Percentiles rank a stretch among this genome's conserved stretches.
Conservation (phyloP, 2,113 vertebrate genomes). For the Sula dactylatra region DNA sequence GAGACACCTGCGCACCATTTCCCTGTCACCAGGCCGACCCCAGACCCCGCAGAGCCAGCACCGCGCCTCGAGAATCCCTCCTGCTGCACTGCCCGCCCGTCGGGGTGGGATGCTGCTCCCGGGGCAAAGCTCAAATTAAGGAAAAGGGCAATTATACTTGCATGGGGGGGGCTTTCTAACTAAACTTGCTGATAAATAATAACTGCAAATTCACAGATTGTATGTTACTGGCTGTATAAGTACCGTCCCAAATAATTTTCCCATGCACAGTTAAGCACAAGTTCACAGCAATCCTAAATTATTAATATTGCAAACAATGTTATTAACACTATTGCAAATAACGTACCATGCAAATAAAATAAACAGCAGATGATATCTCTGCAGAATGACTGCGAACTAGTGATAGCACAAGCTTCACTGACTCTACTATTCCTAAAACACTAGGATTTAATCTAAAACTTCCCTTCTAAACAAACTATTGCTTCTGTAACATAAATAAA, state of each 20-base stretch:
- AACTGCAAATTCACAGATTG: not conserved
- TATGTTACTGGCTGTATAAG: not conserved
- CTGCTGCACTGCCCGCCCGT: fast-evolving
- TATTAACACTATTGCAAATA: not conserved
- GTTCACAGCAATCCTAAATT: not conserved
- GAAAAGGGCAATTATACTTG: too few relatives aligned
- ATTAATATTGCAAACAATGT: not conserved
- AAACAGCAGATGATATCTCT: not conserved
- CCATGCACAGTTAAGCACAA: not conserved
- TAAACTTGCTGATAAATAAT: not conserved
- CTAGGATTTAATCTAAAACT: not conserved
- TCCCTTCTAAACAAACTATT: not conserved
- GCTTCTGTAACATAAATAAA: not conserved
- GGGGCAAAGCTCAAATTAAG: not conserved
- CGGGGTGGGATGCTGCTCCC: not conserved
- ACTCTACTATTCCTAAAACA: not conserved
- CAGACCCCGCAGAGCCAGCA: fast-evolving
- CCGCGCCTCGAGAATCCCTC: fast-evolving
- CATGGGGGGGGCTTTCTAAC: not conserved
- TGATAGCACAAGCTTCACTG: not conserved
- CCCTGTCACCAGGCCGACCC: not conserved
- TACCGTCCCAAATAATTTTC: not conserved
- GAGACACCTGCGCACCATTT: not conserved
- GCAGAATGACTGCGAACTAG: not conserved
- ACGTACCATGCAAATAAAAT: not conserved